These are phyloP conservation scores for Ptyas mucosa DNA, from an alignment of 2,113 vertebrate species.

Conservation along the genomic window DNA sequence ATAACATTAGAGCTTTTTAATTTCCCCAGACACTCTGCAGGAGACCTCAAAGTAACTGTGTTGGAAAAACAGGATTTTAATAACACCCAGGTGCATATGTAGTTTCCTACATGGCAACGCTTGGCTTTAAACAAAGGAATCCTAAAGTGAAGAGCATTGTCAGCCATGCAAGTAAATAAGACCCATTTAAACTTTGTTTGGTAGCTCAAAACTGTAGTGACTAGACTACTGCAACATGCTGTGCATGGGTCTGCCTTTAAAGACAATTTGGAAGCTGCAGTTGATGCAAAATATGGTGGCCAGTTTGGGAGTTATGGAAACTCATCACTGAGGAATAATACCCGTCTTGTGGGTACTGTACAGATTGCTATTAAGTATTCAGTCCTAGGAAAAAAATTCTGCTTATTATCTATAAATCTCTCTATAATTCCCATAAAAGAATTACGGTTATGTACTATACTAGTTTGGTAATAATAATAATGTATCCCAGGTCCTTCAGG, in stretches of 20 bases:
- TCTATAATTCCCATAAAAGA: neutral
- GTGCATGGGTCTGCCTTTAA: neutral
- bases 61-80: neutral
- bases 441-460: neutral
- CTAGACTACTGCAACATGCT: neutral
- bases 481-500: neutral
- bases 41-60: neutral
- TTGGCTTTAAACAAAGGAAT: neutral
- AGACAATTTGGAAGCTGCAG: neutral
- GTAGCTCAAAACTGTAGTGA: neutral
- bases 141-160: neutral
- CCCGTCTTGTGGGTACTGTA: neutral
- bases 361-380: neutral
- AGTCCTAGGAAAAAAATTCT: neutral
- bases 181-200: neutral
- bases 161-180: neutral
- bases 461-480: neutral
- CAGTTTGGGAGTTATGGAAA: neutral
- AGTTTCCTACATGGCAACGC: neutral
- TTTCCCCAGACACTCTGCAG: neutral
- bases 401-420: neutral
- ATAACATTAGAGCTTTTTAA: neutral
- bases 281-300: neutral
- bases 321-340: neutral
- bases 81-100: neutral